Evolutionary conservation across 2,113 vertebrate species (phyloP).

Genomic region (Romanogobio albipinnatus): DNA sequence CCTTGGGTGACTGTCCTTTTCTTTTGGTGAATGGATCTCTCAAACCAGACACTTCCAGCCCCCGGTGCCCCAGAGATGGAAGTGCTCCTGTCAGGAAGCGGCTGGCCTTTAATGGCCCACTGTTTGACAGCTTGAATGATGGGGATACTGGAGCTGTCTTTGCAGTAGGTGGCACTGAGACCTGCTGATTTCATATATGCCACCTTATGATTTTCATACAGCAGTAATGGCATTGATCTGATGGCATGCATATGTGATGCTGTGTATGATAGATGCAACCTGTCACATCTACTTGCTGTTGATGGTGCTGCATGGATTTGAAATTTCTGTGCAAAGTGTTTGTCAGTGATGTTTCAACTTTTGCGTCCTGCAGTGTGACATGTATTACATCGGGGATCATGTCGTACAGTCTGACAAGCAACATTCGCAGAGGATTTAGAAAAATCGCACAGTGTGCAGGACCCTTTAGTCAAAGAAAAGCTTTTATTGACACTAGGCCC

Average conservation of each 20-base stretch:
- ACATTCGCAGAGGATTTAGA: too few relatives aligned
- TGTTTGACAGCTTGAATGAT: constrained; percentile 31
- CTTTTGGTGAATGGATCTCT: constrained; percentile 61
- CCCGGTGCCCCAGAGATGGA: constrained; percentile 44
- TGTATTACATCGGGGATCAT: too few relatives aligned
- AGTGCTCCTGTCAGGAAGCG: constrained; percentile 43
- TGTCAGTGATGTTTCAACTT: background rate
- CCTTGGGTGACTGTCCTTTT: constrained; percentile 68
- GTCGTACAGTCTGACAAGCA: too few relatives aligned
- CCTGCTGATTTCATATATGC: constrained; percentile 35
- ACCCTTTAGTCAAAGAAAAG: too few relatives aligned
- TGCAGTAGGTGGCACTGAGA: background rate
- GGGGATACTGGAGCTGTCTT: background rate
- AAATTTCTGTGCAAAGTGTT: background rate
- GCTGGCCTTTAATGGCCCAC: constrained; percentile 47
- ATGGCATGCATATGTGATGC: constrained; percentile 50
- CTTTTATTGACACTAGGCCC: too few relatives aligned
- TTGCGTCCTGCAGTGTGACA: too few relatives aligned
- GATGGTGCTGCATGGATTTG: background rate
- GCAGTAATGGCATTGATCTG: constrained; percentile 52
- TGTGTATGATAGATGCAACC: constrained; percentile 48
- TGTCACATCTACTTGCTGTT: constrained; percentile 41
- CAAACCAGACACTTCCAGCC: constrained; percentile 57
- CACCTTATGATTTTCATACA: constrained; percentile 25
- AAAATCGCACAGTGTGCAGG: too few relatives aligned